phyloP scores from a whole-genome alignment of 2,113 vertebrate genomes.

The Callopanchax toddi region DNA sequence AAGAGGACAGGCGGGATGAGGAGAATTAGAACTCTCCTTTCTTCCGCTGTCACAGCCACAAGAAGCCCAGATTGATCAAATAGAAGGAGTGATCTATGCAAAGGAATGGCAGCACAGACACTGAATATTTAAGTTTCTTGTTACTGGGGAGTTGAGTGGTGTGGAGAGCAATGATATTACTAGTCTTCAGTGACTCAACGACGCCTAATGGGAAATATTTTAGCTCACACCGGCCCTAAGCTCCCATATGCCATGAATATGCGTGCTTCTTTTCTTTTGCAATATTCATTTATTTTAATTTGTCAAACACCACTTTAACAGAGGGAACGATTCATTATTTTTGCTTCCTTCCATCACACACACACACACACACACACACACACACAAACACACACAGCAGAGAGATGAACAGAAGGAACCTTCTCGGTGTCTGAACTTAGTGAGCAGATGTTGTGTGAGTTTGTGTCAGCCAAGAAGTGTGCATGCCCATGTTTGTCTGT shows the following conservation, averaged over 20 bases:
- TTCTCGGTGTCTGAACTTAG: conserved; percentile 61
- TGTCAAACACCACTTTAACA: conserved; percentile 64
- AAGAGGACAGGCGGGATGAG: conserved; percentile 49
- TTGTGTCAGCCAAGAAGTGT: conserved; percentile 1
- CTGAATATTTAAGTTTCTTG: conserved; percentile 46
- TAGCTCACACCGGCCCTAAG: conserved; percentile 33
- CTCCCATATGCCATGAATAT: conserved; percentile 49
- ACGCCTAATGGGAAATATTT: conserved; percentile 45
- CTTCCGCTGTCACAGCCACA: conserved; percentile 33
- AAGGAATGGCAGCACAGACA: conserved; percentile 34
- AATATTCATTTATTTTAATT: conserved; percentile 65
- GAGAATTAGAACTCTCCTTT: conserved; percentile 50
- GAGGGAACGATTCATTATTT: conserved; percentile 62
- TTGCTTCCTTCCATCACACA: conserved; percentile 26
- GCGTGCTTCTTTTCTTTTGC: conserved; percentile 18
- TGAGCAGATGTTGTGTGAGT: conserved; percentile 67
- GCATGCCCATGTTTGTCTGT: conserved; percentile 15
- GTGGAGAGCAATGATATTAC: conserved; percentile 31
- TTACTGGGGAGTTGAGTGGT: conserved; percentile 28
- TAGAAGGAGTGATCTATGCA: conserved; percentile 62
- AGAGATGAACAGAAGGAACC: conserved; percentile 69
- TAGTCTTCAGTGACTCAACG: conserved; percentile 49
- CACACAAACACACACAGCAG: conserved; percentile 28
- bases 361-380: conserved; percentile 19
- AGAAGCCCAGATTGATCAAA: conserved; percentile 56